phyloP scores from a whole-genome alignment of 1,140 invertebrate genomes.

The Cecropterus lyciades region DNA sequence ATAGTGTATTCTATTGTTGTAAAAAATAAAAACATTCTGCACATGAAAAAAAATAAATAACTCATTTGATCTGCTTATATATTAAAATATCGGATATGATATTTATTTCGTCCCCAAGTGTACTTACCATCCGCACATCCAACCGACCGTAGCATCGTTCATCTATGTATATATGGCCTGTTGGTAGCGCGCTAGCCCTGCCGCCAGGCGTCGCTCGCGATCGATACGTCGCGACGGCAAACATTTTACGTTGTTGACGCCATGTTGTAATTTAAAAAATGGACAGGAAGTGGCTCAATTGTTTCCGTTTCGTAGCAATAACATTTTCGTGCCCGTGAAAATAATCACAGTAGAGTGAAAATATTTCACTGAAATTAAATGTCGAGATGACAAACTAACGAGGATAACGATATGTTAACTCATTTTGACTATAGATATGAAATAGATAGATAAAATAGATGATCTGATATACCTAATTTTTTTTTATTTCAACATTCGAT shows the following conservation, averaged over 20 bases:
- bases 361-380: not conserved
- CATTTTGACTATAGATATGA: no score
- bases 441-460: no score
- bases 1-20: no score
- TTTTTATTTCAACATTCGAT: no score
- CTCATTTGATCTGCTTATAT: no score
- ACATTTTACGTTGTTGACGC: slow-evolving; percentile 29
- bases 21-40: no score
- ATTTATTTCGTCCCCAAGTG: not conserved
- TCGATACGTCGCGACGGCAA: slow-evolving; percentile 67
- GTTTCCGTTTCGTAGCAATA: not conserved
- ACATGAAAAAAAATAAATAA: no score
- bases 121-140: not conserved
- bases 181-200: slow-evolving; percentile 1
- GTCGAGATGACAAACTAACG: no score
- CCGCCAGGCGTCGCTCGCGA: slow-evolving; percentile 59
- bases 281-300: slow-evolving; percentile 41
- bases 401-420: no score
- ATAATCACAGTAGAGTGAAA: not conserved
- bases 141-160: not conserved
- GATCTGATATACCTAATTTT: no score
- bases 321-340: not conserved
- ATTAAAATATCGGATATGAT: no score
- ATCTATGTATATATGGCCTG: not conserved
- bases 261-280: slow-evolving; percentile 48